Evolutionary conservation across 2,888 invertebrate species (phyloP).

Genomic region (Scaptomyza tumidula): DNA sequence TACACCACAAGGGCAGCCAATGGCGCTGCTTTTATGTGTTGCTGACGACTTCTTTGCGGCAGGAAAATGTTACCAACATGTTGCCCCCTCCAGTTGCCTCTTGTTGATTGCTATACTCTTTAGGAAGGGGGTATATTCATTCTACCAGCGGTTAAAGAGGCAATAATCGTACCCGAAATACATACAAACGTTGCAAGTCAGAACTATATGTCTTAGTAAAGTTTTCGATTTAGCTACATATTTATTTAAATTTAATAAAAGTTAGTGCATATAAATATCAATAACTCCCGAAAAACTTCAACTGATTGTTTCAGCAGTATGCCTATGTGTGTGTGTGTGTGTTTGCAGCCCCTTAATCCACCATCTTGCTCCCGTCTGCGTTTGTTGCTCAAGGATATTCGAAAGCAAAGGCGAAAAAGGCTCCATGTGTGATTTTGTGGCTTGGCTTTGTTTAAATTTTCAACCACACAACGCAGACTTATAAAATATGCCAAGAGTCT

Average conservation of each 20-base stretch:
- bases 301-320: constrained; percentile 6
- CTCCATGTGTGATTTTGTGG: constrained; percentile 57
- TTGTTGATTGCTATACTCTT: constrained; percentile 43
- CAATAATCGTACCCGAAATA: too few relatives aligned
- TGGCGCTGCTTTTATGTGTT: constrained; percentile 70
- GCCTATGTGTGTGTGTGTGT: not conserved
- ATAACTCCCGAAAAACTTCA: constrained; percentile 2
- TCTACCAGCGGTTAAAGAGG: too few relatives aligned
- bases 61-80: constrained; percentile 31
- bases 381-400: constrained; percentile 53
- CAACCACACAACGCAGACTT: constrained; percentile 56
- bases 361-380: constrained; percentile 12
- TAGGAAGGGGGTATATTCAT: not conserved
- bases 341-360: not conserved
- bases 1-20: constrained; percentile 34
- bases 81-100: constrained; percentile 20
- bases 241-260: not conserved
- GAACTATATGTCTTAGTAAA: too few relatives aligned
- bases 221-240: too few relatives aligned
- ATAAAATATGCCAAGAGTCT: constrained; percentile 64
- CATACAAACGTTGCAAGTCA: too few relatives aligned
- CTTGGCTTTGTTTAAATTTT: constrained; percentile 73
- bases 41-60: constrained; percentile 43
- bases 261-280: constrained; percentile 43
- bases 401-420: constrained; percentile 36